Base-by-base conservation (phyloP, 2,797 vertebrate species). In the Hippopotamyrus pictus region DNA sequence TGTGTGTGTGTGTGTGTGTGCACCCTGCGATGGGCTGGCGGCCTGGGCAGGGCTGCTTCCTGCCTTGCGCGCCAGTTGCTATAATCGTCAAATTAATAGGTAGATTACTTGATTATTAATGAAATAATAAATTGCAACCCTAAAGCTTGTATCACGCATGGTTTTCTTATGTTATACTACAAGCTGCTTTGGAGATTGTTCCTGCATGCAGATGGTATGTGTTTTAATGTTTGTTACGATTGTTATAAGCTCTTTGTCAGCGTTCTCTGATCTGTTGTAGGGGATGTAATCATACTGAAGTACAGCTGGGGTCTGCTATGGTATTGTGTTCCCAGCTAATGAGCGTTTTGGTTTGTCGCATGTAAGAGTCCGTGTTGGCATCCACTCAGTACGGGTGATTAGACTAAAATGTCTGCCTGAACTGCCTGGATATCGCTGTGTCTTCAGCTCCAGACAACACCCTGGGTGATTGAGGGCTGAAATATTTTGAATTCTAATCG, bases 401-500 rank as follows among this genome's bases (percentile, higher is more conserved):
- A 99, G 97, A 98, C 97, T 97, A 97, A 99, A 99, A 99, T 94
- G 97, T 98, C 97, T 97, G 95, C 97, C 98, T 98, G 97, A 99
- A 98, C 99, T 98, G 97, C 99, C 98, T 99, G 99, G 98, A 99
- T 84, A 51, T 98, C 97, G 95, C 98, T 96, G 96, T 97, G 96
- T 97, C 98, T 97, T 97, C 97, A 97, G 97, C 97, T 97, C 97
- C 97, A 97, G 97, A 98, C 98, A 98, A 98, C 97, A 97, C 97
- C 97, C 97, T 97, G 96, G 93, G 97, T 99, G 98, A 99, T 99
- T 99, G 98, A 99, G 99, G 99, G 98, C 99, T 97, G 98, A 98
- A 99, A 99, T 99, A 99, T 99, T 99, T 99, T 98, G 98, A 99
- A 99, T 99, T 99, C 98, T 99, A 99, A 99, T 99, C 97, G 96